A percentile compares a stretch with the other conserved stretches of the same genome.
These are phyloP conservation scores for Zaprionus lachaisei DNA, from an alignment of 1,140 invertebrate genomes.

Conservation along the genomic window DNA sequence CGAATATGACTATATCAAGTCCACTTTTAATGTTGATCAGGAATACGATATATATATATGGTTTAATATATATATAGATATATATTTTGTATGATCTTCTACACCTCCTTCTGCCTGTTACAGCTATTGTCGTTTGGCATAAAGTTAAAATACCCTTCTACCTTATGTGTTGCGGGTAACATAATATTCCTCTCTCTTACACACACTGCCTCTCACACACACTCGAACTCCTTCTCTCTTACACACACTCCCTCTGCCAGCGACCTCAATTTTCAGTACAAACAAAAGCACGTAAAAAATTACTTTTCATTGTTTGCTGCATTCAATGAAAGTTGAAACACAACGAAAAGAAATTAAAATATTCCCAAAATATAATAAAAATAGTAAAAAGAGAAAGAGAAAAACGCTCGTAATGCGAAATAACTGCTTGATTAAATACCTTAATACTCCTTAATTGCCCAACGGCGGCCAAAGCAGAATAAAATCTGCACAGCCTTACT, in stretches of 20 bases:
- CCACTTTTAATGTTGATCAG: too few relatives aligned
- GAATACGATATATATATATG: too few relatives aligned
- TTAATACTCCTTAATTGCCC: slow-evolving; percentile 62
- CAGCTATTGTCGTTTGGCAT: too few relatives aligned
- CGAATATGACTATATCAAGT: too few relatives aligned
- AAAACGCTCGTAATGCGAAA: slow-evolving; percentile 24
- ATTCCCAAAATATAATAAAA: not conserved
- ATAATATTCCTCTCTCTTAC: not conserved
- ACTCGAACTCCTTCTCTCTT: slow-evolving; percentile 4
- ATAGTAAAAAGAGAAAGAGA: slow-evolving; percentile 1
- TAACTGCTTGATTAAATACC: slow-evolving; percentile 51
- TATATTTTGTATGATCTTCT: not conserved
- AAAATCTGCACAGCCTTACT: not conserved
- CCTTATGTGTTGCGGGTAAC: too few relatives aligned
- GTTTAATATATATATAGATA: not conserved
- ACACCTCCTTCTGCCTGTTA: too few relatives aligned
- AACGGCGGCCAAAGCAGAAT: slow-evolving; percentile 50
- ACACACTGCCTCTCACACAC: not conserved
- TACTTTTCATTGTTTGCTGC: slow-evolving; percentile 58
- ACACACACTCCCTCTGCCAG: slow-evolving; percentile 35
- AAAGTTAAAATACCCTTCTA: too few relatives aligned
- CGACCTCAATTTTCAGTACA: slow-evolving; percentile 71
- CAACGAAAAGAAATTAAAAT: slow-evolving; percentile 22
- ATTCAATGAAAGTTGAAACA: slow-evolving; percentile 65
- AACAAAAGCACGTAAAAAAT: slow-evolving; percentile 70